These are phyloP conservation scores for Dichetophora obliterata DNA, from an alignment of 2,888 invertebrate species.

Conservation along the genomic window DNA sequence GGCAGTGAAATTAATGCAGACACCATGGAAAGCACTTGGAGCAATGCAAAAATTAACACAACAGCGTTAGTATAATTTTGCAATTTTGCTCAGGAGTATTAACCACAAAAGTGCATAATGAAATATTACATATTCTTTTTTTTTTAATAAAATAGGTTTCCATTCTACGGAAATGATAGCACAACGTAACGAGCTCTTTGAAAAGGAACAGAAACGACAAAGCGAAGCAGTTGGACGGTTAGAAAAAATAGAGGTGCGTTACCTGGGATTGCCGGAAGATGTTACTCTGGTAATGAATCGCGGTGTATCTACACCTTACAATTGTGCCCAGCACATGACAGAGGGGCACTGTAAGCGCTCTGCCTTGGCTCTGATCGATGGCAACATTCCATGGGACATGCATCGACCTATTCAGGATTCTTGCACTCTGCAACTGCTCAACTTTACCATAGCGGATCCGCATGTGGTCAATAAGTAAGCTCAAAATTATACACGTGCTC, in stretches of 20 bases:
- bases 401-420: constrained; percentile 82
- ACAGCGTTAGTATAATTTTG: neutral
- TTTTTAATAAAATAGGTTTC: neutral
- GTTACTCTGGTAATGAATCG: constrained; percentile 90
- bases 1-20: constrained; percentile 1
- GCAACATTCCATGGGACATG: constrained; percentile 89
- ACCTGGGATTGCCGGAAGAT: constrained; percentile 81
- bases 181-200: constrained; percentile 80
- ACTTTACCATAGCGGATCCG: constrained; percentile 70
- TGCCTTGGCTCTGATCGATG: constrained; percentile 86
- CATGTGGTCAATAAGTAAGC: constrained; percentile 66
- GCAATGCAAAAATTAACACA: constrained; percentile 19
- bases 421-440: constrained; percentile 75
- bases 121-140: neutral
- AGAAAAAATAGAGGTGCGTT: constrained; percentile 91
- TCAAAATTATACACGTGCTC: neutral
- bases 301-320: constrained; percentile 89
- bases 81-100: neutral
- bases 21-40: constrained; percentile 17
- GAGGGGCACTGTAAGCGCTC: constrained; percentile 79
- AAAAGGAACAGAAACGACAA: constrained; percentile 83
- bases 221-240: constrained; percentile 81
- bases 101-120: neutral
- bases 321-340: constrained; percentile 89
- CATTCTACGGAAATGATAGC: constrained; percentile 62